Evolutionary conservation across 2,888 invertebrate species (phyloP), one percentile per base, ranked within the genome.

Genomic region (Aphodius granarius): DNA sequence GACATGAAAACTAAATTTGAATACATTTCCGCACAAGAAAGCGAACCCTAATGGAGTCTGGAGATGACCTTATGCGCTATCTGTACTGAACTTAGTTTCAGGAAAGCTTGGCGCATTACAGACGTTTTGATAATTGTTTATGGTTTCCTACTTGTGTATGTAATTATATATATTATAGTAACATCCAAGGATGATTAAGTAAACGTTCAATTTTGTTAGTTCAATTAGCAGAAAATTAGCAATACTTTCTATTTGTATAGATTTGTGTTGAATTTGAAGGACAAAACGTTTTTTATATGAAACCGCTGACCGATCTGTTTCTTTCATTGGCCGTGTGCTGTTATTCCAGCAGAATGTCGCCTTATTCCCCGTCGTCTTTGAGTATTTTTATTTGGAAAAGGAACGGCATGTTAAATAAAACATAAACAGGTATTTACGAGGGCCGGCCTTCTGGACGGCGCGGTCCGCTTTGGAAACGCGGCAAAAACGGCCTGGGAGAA

Each of bases 381-480:
- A 5, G 17, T 21, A 19, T 71, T 75, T 72, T 66, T 66, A 21
- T 74, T 23, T 66, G 2, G 23, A 75, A 66, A 72, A 71, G 17
- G 23, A 62, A 22, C 72, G 22, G 62, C 75, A 76, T 73, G 73
- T 73, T 76, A 76, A 76, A 76, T 76, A 76, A 76, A 76, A 76
- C 73, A 76, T 76, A 76, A 76, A 74, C 43, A 71, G 70, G 68
- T 76, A 76, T 76, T 76, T 76, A 73, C 73, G 63, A 22, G 64
- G 62, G 76, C 65, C 68, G 21, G 18, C 68, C 21, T 22, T 68
- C 20, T 68, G 21, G 68, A 22, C 68, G 68, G 68, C 68, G 68
- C 20, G 22, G 68, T 68, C 22, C 20, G 68, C 68, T 68, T 68
- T 68, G n/a, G 68, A 16, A 16, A 19, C 65, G 19, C 68, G 68